A percentile compares a stretch with the other conserved stretches of the same genome.
Conservation (phyloP, 2,113 vertebrate genomes). For the Muntiacus muntjak region DNA sequence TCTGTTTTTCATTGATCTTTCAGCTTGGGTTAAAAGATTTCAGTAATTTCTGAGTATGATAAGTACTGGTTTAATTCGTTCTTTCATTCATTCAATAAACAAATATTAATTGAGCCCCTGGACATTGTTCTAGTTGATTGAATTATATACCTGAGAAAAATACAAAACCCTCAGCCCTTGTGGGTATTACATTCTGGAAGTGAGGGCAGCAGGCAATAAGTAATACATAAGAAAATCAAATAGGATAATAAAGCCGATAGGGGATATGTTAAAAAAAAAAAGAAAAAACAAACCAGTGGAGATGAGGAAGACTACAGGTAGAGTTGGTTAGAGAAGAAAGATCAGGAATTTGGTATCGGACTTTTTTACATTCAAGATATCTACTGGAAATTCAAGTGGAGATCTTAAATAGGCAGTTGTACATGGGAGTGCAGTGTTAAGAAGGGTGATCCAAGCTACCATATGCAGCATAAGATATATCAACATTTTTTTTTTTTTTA, state of each 20-base stretch:
- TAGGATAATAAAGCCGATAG: not conserved
- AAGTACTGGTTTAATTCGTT: not conserved
- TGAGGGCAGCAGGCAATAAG: not conserved
- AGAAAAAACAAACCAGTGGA: not conserved
- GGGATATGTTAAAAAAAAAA: not conserved
- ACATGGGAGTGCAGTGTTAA: not conserved
- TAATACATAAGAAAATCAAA: constrained; percentile 12
- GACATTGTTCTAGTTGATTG: not conserved
- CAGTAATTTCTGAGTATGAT: not conserved
- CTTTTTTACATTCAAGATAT: not conserved
- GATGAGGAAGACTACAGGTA: not conserved
- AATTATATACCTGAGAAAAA: not conserved
- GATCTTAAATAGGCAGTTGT: not conserved
- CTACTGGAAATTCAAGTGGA: not conserved
- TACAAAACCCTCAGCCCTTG: not conserved
- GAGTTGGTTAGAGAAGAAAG: not conserved
- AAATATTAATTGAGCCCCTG: not conserved
- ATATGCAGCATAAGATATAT: not conserved
- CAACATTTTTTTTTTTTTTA: not conserved
- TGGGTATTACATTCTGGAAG: not conserved
- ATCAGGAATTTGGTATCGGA: not conserved
- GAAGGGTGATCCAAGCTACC: not conserved
- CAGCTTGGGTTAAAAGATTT: not conserved
- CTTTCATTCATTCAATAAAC: not conserved
- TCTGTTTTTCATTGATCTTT: constrained; percentile 12